Conservation (phyloP, 2,113 vertebrate genomes). For the Prolemur simus region DNA sequence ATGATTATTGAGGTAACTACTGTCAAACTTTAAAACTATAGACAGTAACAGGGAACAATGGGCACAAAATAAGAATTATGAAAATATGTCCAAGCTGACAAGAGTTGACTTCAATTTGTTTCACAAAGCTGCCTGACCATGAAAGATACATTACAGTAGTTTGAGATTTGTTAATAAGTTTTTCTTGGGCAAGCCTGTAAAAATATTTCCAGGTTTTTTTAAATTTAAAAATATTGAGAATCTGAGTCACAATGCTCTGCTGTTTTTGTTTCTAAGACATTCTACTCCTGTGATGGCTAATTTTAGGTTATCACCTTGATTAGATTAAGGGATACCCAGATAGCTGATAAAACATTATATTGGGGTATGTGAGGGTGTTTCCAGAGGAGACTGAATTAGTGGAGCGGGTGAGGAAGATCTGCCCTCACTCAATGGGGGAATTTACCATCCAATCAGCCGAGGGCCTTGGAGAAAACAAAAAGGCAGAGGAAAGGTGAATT, state of each 20-base stretch:
- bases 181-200: constrained; percentile 59
- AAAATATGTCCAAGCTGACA: constrained; percentile 62
- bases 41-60: constrained; percentile 53
- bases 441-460: not conserved
- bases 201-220: constrained; percentile 46
- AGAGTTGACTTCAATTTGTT: constrained; percentile 32
- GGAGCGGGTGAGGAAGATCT: not conserved
- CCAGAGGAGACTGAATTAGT: not conserved
- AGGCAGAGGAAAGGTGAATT: too few species aligned
- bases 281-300: not conserved
- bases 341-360: not conserved
- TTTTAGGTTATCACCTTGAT: not conserved
- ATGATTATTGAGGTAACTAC: constrained; percentile 55
- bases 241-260: not conserved
- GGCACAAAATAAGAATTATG: constrained; percentile 69
- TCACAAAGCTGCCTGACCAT: constrained; percentile 66
- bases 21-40: constrained; percentile 39
- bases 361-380: not conserved
- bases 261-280: constrained; percentile 13
- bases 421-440: not conserved
- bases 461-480: not conserved
- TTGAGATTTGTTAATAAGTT: constrained; percentile 68
- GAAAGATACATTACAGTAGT: constrained; percentile 66
- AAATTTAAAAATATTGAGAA: not conserved
- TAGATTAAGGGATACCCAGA: not conserved